phyloP scores from a whole-genome alignment of 2,113 vertebrate species.

The Nothoprocta pentlandii region DNA sequence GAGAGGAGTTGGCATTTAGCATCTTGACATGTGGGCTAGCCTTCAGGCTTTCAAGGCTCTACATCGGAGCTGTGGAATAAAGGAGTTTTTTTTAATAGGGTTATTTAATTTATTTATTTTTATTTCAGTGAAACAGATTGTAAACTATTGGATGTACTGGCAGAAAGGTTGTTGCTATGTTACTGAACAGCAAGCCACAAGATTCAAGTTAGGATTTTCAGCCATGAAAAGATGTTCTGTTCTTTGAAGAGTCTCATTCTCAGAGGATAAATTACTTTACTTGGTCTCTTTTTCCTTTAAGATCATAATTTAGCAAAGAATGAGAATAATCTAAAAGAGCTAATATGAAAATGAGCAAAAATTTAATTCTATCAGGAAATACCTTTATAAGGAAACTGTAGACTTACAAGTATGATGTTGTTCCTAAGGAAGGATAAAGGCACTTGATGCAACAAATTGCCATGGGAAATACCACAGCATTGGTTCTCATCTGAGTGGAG shows the following conservation, averaged over 20 bases:
- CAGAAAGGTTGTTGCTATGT: neutral
- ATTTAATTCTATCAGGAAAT: neutral
- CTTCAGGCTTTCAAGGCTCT: neutral
- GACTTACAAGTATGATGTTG: slow-evolving; percentile 36
- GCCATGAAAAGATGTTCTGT: neutral
- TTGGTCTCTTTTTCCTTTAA: neutral
- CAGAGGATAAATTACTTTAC: neutral
- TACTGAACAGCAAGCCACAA: neutral
- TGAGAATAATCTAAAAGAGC: neutral
- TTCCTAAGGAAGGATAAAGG: slow-evolving; percentile 58
- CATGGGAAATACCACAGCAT: slow-evolving; percentile 52
- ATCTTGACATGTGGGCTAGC: neutral
- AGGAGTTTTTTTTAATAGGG: neutral
- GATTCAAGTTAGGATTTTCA: neutral
- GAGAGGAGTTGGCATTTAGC: neutral
- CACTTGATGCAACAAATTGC: slow-evolving; percentile 63
- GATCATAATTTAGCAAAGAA: neutral
- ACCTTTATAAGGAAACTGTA: slow-evolving; percentile 10
- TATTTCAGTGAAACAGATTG: neutral
- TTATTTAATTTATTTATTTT: neutral
- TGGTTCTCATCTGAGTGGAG: slow-evolving; percentile 52
- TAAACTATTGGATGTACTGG: neutral
- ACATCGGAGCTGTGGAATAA: neutral
- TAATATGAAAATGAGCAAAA: neutral
- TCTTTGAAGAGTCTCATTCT: neutral